Evolutionary conservation across 2,113 vertebrate genomes (phyloP).

Genomic region (Oplegnathus fasciatus): DNA sequence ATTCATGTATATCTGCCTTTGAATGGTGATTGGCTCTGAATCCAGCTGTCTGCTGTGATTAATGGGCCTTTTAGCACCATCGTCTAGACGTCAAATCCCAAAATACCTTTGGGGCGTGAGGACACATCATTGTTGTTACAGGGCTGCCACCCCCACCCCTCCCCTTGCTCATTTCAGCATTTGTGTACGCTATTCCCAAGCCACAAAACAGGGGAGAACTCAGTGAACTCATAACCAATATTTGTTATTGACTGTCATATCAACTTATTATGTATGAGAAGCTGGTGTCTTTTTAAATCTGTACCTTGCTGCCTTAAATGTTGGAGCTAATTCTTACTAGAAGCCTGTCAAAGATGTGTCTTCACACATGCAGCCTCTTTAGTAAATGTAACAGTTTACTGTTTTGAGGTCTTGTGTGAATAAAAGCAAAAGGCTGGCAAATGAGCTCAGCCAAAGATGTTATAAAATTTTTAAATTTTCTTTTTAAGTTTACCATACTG

Average conservation of each 20-base stretch:
- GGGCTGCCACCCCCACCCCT: constrained; percentile 6
- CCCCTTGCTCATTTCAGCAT: constrained; percentile 15
- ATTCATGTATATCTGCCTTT: constrained; percentile 31
- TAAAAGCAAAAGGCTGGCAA: constrained; percentile 6
- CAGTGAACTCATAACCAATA: background rate
- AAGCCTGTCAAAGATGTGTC: too few relatives aligned
- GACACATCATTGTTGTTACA: constrained; percentile 59
- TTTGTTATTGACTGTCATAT: background rate
- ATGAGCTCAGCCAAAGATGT: background rate
- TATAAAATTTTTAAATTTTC: background rate
- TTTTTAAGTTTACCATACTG: too few relatives aligned
- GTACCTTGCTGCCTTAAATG: background rate
- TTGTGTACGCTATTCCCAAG: constrained; percentile 16
- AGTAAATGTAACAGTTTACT: background rate
- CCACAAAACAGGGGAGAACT: constrained; percentile 6
- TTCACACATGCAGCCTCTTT: background rate
- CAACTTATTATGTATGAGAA: constrained; percentile 11
- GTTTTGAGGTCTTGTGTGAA: background rate
- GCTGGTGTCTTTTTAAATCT: constrained; percentile 3
- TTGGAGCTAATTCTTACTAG: background rate
- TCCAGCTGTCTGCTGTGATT: constrained; percentile 57
- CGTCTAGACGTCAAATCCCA: constrained; percentile 73
- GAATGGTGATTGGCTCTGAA: constrained; percentile 10
- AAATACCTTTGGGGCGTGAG: constrained; percentile 62
- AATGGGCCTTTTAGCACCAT: constrained; percentile 66